phyloP scores from a whole-genome alignment of 2,797 vertebrate species.

The Scleropages formosus region DNA sequence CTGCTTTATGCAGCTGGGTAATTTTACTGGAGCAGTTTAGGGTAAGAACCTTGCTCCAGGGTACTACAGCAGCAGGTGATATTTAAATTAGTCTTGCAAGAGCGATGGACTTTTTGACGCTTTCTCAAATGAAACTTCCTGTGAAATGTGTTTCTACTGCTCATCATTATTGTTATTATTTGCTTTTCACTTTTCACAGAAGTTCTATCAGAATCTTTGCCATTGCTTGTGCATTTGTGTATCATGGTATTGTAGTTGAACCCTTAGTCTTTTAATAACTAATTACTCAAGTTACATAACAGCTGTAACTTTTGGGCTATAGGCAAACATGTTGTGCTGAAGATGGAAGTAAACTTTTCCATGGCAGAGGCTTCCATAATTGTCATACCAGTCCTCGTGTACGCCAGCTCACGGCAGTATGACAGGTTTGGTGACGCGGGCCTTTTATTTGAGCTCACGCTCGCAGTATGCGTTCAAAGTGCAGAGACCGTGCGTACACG shows the following conservation, averaged over 20 bases:
- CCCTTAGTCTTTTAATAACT: background rate
- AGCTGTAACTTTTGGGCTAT: background rate
- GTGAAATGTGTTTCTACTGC: background rate
- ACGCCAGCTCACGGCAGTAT: no score
- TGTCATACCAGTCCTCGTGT: no score
- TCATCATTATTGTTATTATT: background rate
- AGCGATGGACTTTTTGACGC: constrained; percentile 4
- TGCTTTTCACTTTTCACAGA: background rate
- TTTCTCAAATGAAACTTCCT: background rate
- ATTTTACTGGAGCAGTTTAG: no score
- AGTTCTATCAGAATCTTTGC: background rate
- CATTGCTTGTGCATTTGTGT: background rate
- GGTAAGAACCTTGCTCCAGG: no score
- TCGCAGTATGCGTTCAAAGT: no score
- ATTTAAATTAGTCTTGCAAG: constrained; percentile 35
- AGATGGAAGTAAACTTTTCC: background rate
- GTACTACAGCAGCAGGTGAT: no score
- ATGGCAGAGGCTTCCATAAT: background rate
- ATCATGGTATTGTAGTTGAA: background rate
- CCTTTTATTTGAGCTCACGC: no score
- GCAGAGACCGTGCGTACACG: no score
- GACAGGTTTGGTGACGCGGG: no score
- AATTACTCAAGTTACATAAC: background rate
- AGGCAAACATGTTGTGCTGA: background rate
- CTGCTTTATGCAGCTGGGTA: no score